These are phyloP conservation scores for Chaenogobius annularis DNA, from an alignment of 2,113 vertebrate genomes.

Conservation along the genomic window DNA sequence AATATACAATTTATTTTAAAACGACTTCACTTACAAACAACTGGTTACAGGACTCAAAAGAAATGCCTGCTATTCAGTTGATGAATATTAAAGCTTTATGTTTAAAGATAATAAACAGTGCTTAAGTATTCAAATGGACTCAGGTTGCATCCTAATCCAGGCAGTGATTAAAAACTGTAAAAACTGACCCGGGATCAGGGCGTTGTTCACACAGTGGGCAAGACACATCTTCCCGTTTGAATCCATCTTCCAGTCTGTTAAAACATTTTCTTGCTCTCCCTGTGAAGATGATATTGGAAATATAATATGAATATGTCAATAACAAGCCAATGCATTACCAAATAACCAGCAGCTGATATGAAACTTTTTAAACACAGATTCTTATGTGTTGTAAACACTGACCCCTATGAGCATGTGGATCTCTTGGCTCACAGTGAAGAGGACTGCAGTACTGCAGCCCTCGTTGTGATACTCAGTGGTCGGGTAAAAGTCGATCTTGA, in stretches of 20 bases:
- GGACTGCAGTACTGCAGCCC: constrained; percentile 79
- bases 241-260: constrained; percentile 85
- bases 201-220: constrained; percentile 73
- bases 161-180: neutral
- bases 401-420: constrained; percentile 87
- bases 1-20: neutral
- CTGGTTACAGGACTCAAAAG: too few species aligned
- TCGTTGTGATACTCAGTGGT: constrained; percentile 80
- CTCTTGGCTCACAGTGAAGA: constrained; percentile 72
- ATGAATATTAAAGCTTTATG: too few species aligned
- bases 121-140: neutral
- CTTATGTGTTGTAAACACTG: constrained; percentile 30
- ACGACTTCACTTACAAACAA: neutral
- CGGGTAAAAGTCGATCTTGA: constrained; percentile 84
- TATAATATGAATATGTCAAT: too few species aligned
- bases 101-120: neutral
- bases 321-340: neutral
- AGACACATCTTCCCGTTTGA: constrained; percentile 70
- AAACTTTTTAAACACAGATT: too few species aligned
- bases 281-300: constrained; percentile 45
- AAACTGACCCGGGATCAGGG: constrained; percentile 83
- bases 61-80: too few species aligned
- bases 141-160: neutral
- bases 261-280: constrained; percentile 79
- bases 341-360: neutral